Base-by-base conservation (phyloP, 2,797 vertebrate genomes). In the Muraenolepis orangiensis region DNA sequence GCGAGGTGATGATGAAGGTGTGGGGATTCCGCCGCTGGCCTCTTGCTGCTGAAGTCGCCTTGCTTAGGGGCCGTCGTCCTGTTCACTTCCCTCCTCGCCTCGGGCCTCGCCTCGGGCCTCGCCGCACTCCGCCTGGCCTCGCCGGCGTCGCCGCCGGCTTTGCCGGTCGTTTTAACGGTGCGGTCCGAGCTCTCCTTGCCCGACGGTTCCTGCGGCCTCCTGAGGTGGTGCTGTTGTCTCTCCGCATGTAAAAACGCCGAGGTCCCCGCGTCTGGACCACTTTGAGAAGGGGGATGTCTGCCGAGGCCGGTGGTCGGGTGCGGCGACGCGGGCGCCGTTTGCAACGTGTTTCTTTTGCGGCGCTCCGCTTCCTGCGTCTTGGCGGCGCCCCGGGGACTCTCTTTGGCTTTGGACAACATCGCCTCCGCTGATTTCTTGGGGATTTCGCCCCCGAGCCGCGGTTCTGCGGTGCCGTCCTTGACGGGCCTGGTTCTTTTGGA, bases 381-480 rank as follows among this genome's bases (percentile, higher is more conserved):
- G 79, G 74, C 77, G 73, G 82, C 87, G 86, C 84, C 78, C 74
- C 77, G 85, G 69, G 82, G 85, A 85, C 84, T 83, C 85, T 93
- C 86, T 88, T 88, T 91, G 91, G 86, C 85, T 88, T 91, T 85
- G 81, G 86, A 80, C 82, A 84, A 79, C 20, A 57, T 57, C 51
- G 79, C 81, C 77, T 89, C 88, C 78, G 40, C 87, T 28, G 80
- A 75, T 85, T 84, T 90, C 88, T 91, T 89, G 89, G 87, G 90
- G 85, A n/a, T n/a, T n/a, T 89, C 87, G 80, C 77, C 84, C 6
- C 51, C 51, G 51, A 57, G 20, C 5, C 51, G 6, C 80, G 88
- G 84, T 79, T 90, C 90, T 86, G 51, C 11, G 7, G 51, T 11
- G 51, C 6, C 2, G 51, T 85, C 82, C 61, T 88, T 86, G 36